Evolutionary conservation across 2,113 vertebrate genomes (phyloP).

Genomic region (Tor tambroides): DNA sequence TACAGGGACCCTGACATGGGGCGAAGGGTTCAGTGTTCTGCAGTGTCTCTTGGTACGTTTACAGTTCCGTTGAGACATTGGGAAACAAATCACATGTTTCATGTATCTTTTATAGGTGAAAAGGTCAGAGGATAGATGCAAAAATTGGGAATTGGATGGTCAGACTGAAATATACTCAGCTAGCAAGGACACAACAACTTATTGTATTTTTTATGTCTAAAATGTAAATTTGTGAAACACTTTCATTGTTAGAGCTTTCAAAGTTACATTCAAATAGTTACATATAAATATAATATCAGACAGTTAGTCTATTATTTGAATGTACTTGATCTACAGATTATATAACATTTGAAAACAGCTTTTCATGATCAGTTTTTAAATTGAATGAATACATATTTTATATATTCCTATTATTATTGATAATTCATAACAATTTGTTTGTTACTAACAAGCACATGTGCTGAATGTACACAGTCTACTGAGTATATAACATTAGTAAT

Average conservation of each 20-base stretch:
- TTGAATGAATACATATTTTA: no score
- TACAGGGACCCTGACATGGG: constrained; percentile 18
- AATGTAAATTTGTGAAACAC: neutral
- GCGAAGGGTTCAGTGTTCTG: constrained; percentile 7
- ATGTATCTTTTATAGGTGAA: neutral
- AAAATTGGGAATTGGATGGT: neutral
- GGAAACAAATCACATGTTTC: neutral
- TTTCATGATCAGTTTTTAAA: no score
- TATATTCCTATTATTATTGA: no score
- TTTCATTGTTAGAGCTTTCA: neutral
- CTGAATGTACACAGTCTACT: neutral
- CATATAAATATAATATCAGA: neutral
- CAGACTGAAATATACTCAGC: no score
- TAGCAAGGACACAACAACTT: neutral
- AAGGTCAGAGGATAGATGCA: constrained; percentile 4
- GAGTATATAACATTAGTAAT: neutral
- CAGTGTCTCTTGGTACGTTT: constrained; percentile 2
- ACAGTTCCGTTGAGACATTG: neutral
- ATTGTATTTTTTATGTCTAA: neutral
- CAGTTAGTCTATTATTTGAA: neutral
- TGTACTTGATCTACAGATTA: neutral
- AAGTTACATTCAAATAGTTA: no score
- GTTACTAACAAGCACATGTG: neutral
- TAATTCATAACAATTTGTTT: no score
- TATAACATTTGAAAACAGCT: no score